Conservation (phyloP, 2,797 vertebrate species). For the Smutsia temminckii region DNA sequence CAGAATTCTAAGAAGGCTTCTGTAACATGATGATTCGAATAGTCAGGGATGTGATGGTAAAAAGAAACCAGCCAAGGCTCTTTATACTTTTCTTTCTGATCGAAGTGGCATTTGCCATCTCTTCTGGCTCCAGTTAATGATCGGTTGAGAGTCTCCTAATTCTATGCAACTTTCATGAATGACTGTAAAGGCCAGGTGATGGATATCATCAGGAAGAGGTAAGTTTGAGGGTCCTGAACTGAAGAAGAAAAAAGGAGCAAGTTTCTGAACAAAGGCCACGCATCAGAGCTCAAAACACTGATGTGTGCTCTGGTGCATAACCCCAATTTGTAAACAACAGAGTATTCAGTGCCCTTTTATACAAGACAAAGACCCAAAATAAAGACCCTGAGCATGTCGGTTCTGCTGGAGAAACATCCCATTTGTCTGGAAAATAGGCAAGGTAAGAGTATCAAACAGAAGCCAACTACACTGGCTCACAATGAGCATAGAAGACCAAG, state of each 20-base stretch:
- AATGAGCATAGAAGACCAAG: not conserved
- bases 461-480: not conserved
- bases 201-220: not conserved
- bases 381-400: constrained; percentile 26
- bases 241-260: not conserved
- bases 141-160: not conserved
- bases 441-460: constrained; percentile 54
- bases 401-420: constrained; percentile 64
- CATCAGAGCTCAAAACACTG: constrained; percentile 15
- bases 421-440: constrained; percentile 69
- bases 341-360: constrained; percentile 47
- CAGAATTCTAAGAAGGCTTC: constrained; percentile 19
- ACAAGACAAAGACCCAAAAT: constrained; percentile 63
- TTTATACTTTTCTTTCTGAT: not conserved
- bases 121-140: not conserved
- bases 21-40: not conserved
- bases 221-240: not conserved
- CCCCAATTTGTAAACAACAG: constrained; percentile 70
- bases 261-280: constrained; percentile 52
- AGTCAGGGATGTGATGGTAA: not conserved
- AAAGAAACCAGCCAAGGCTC: not conserved
- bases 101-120: not conserved
- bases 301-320: constrained; percentile 49
- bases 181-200: not conserved
- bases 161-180: not conserved